Conservation (phyloP, 2,888 invertebrate genomes). For the Anthophora plumipes region DNA sequence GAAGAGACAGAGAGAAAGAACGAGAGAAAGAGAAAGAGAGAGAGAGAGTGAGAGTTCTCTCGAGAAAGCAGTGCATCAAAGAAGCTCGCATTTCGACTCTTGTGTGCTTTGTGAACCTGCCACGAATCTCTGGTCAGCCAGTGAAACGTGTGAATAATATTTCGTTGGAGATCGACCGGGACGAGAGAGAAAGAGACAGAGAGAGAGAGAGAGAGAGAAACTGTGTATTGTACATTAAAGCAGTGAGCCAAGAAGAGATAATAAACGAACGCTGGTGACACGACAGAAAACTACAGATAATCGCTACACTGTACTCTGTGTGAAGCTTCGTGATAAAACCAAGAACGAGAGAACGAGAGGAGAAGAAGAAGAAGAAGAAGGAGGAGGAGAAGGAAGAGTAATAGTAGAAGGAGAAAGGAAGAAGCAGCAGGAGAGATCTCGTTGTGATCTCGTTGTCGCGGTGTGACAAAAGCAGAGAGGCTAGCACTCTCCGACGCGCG, state of each 20-base stretch:
- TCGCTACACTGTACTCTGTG: neutral
- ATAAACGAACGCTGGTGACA: slow-evolving; percentile 12
- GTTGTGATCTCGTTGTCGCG: slow-evolving; percentile 34
- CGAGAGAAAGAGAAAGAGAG: slow-evolving; percentile 11
- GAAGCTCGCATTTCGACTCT: neutral
- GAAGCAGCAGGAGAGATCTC: neutral
- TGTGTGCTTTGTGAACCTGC: too few relatives aligned
- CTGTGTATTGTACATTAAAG: neutral
- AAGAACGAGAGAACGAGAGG: neutral
- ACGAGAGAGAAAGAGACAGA: too few relatives aligned
- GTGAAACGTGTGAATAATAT: neutral
- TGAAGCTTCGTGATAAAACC: neutral
- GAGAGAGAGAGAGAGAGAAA: neutral
- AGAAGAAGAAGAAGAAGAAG: neutral
- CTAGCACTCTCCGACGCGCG: slow-evolving; percentile 10
- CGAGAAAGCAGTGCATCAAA: neutral
- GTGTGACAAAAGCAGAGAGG: slow-evolving; percentile 37
- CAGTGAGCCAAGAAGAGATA: slow-evolving; percentile 21
- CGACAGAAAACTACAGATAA: slow-evolving; percentile 9
- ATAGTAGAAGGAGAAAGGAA: neutral
- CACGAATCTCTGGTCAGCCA: too few relatives aligned
- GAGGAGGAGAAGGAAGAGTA: neutral
- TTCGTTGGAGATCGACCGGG: slow-evolving; percentile 1
- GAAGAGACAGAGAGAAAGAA: neutral
- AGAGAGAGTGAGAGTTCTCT: neutral